Evolutionary conservation across 2,797 vertebrate species (phyloP).

Genomic region (Parambassis ranga): DNA sequence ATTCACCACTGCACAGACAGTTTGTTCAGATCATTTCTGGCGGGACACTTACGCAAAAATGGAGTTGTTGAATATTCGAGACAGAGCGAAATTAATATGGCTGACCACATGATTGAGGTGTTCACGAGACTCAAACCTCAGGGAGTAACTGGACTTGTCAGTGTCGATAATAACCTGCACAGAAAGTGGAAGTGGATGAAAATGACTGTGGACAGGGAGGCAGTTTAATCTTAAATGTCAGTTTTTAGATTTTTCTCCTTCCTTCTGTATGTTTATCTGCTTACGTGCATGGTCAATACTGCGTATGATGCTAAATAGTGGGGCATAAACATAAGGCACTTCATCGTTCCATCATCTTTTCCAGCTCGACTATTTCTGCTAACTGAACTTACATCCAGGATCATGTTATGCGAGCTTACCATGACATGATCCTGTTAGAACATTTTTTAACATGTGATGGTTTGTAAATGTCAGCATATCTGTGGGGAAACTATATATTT

Average conservation of each 20-base stretch:
- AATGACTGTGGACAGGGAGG: not conserved
- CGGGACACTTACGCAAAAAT: constrained; percentile 77
- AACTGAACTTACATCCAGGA: too few relatives aligned
- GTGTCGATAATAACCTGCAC: constrained; percentile 85
- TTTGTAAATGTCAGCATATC: too few relatives aligned
- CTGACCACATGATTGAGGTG: constrained; percentile 85
- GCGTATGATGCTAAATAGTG: too few relatives aligned
- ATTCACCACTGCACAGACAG: not conserved
- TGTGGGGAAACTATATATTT: too few relatives aligned
- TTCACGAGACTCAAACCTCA: constrained; percentile 81
- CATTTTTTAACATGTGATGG: too few relatives aligned
- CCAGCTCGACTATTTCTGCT: too few relatives aligned
- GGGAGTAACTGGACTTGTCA: constrained; percentile 80
- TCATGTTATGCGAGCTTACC: too few relatives aligned
- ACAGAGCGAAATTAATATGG: constrained; percentile 84
- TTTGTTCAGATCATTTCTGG: not conserved
- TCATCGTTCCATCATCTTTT: too few relatives aligned
- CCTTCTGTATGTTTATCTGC: too few relatives aligned
- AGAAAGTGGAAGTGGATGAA: not conserved
- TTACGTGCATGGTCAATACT: too few relatives aligned
- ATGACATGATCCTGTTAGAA: too few relatives aligned
- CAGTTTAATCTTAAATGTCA: not conserved
- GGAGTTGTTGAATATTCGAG: constrained; percentile 87
- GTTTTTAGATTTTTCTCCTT: not conserved
- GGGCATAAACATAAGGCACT: too few relatives aligned